Base-by-base conservation (phyloP, 2,888 invertebrate genomes). In the Calameuta pallipes region DNA sequence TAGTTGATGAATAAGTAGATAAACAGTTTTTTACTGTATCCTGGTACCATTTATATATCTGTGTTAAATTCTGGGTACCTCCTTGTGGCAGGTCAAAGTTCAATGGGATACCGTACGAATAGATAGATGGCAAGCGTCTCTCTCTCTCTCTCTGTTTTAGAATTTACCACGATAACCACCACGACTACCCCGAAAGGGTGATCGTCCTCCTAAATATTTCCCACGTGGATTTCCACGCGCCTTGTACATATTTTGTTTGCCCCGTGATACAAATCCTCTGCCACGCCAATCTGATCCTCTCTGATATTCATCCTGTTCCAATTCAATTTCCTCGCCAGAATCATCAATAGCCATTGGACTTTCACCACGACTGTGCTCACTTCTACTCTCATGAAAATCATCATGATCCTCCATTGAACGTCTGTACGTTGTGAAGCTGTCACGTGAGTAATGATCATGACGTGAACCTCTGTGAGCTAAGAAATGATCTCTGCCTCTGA, bases 281-380 rank as follows among this genome's bases (percentile, higher is more conserved):
- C 83, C 81, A 69, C 84, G 81, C 87, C 87, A 90, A 69, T 84
- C 87, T 37, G 82, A 74, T 76, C 83, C 84, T 74, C 85, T 83
- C 41, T 83, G 82, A 35, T 31, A 73, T 31, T 69, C 79, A 23
- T 79, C 79, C 30, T 73, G 83, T 33, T 84, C 83, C 74, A 83
- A 75, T 34, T 82, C 75, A 31, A 88, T 36, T 68, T 89, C 87
- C 41, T 89, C 88, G 3, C 82, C 82, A 12, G 89, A 87, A 69
- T 89, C 87, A 35, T 86, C 88, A 30, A 87, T 73, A 1, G 85
- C 82, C 85, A 87, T 85, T 1, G 89, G 89, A 76, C 88, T 89
- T 69, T 86, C 87, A n/a, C 86, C 88, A 11, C 85, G 87, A 73
- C 88, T 89, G 36, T 83, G 86, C 69, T 89, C 83, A 78, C 87